A percentile compares a stretch with the other conserved stretches of the same genome.
phyloP scores from a whole-genome alignment of 2,113 vertebrate species.

The Onychorhynchus coronatus region DNA sequence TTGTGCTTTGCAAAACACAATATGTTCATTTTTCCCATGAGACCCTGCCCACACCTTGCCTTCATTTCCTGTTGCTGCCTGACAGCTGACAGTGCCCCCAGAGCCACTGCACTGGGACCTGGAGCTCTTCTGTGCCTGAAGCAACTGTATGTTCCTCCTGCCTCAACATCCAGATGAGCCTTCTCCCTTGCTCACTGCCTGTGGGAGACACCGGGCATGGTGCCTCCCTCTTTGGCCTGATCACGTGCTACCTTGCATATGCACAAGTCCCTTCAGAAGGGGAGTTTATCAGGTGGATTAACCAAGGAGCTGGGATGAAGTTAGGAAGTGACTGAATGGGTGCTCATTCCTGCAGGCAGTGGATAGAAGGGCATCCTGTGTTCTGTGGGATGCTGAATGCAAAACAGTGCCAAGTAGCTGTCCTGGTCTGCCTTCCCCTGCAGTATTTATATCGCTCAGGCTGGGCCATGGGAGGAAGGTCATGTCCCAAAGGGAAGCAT shows the following conservation, averaged over 20 bases:
- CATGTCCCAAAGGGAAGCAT: background rate
- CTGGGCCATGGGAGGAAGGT: background rate
- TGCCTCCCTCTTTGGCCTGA: background rate
- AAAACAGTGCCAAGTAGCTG: background rate
- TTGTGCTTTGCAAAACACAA: background rate
- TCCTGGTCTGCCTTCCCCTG: background rate
- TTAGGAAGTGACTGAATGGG: background rate
- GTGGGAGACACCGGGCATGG: background rate
- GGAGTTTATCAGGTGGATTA: background rate
- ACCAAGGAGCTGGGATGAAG: background rate
- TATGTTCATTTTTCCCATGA: background rate
- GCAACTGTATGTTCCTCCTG: background rate
- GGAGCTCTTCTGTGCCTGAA: background rate
- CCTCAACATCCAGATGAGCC: background rate
- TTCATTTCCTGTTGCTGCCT: background rate
- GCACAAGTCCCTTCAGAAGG: background rate
- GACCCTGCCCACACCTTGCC: background rate
- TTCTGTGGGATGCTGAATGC: background rate
- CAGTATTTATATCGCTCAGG: background rate
- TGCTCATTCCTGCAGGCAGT: background rate
- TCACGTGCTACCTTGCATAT: background rate
- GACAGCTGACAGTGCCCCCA: background rate
- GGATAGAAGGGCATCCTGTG: rapidly evolving
- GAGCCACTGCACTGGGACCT: background rate
- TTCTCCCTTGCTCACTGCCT: background rate